phyloP scores from a whole-genome alignment of 2,888 invertebrate genomes.

The Patella ulyssiponensis region DNA sequence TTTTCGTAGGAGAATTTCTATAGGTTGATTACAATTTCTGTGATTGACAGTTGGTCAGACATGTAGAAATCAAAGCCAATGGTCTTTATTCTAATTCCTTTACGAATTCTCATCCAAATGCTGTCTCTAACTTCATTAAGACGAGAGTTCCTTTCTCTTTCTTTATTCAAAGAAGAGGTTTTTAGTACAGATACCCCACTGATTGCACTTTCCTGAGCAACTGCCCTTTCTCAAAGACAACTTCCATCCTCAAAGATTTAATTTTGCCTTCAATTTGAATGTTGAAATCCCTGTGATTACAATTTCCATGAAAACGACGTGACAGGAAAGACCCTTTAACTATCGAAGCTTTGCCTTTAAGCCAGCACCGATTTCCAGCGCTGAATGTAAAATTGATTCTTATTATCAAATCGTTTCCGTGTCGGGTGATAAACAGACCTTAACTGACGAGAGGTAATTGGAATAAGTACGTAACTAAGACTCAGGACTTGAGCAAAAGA shows the following conservation, averaged over 20 bases:
- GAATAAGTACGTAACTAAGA: not conserved
- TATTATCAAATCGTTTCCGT: not conserved
- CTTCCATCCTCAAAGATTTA: conserved; percentile 7
- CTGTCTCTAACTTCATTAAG: conserved; percentile 3
- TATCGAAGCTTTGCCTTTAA: not conserved
- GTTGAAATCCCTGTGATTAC: conserved; percentile 9
- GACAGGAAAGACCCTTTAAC: conserved; percentile 10
- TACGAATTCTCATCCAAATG: not conserved
- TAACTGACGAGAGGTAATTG: not conserved
- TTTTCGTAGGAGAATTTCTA: not conserved
- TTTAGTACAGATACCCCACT: not conserved
- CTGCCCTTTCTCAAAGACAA: not conserved
- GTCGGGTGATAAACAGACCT: not conserved
- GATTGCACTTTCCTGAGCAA: conserved; percentile 9
- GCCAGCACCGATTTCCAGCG: not conserved
- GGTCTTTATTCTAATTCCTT: conserved; percentile 7
- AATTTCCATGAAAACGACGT: not conserved
- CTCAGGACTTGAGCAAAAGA: not conserved
- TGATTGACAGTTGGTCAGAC: conserved; percentile 9
- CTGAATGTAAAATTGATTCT: conserved; percentile 4
- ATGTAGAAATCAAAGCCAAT: not conserved
- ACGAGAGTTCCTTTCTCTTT: not conserved
- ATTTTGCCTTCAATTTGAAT: conserved; percentile 4
- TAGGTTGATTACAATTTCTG: conserved; percentile 1
- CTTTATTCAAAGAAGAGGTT: not conserved